Base-by-base conservation (phyloP, 1,140 invertebrate genomes). In the Holotrichia oblita region DNA sequence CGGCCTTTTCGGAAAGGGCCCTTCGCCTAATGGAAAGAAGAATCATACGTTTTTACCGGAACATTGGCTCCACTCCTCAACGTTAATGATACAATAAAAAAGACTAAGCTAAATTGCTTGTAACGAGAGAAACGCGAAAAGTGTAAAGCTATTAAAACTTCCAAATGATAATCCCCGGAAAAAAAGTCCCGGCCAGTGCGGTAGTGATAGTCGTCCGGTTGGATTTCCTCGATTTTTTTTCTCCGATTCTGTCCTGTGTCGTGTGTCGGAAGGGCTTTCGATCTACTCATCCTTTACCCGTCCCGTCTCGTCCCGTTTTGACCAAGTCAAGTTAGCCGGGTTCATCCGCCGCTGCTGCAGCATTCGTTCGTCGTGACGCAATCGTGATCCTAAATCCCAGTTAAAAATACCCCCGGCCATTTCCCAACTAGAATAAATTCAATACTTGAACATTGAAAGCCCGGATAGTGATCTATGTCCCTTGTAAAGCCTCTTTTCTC, bases 141-240 rank as follows among this genome's bases (percentile, higher is more conserved):
- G 61, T 69, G 61, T 69, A 69, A 69, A 69, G 61, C 61, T 69
- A 69, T 69, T 69, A 69, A 69, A 69, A 69, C 61, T 69, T 69
- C 61, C 22, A 69, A 69, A 69, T 69, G 61, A 69, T 69, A 69
- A 69, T 69, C 61, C 61, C 22, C 24, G 61, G 61, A 69, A 27
- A 69, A 69, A 69, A 69, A 69, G 61, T 34, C 61, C 8, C 61
- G 61, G 22, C 20, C 61, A 12, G 22, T 3, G 61, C 20, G 22
- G 12, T 34, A 12, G 17, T 12, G 22, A 22, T 9, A 17, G 20
- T 69, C 22, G 20, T 34, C 27, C 27, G 22, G 22, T 48, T 48
- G 10, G 44, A 48, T 48, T 48, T 17, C 44, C 44, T 48, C 44
- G 27, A 34, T 34, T 34, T 34, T n/a, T n/a, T 34, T 34, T 17